Percentiles rank a stretch among this genome's conserved stretches.
Evolutionary conservation across 2,888 invertebrate genomes (phyloP).

Genomic region (Chrysolina oricalcia): DNA sequence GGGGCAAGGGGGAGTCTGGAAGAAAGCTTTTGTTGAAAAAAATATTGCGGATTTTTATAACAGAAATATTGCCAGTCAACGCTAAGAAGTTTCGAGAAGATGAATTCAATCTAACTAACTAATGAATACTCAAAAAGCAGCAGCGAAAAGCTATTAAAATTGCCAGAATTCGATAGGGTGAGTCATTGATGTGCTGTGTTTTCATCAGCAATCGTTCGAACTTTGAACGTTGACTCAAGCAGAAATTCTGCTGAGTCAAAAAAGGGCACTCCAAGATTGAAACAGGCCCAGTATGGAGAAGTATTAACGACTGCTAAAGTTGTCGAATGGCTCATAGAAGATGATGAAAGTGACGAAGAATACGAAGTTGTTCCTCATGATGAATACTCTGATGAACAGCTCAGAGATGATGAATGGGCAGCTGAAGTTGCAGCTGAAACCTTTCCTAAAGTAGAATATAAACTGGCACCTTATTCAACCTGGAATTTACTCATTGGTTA

Average conservation of each 20-base stretch:
- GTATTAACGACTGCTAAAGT: constrained; percentile 8
- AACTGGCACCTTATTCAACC: constrained; percentile 20
- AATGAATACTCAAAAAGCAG: neutral
- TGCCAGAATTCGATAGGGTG: neutral
- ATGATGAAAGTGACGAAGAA: constrained; percentile 8
- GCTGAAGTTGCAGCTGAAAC: constrained; percentile 7
- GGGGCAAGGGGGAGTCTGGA: constrained; percentile 33
- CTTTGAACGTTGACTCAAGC: constrained; percentile 6
- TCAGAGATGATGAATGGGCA: neutral
- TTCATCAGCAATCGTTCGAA: constrained; percentile 13
- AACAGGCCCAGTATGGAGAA: constrained; percentile 7
- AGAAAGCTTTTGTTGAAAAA: constrained; percentile 9
- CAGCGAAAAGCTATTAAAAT: constrained; percentile 10
- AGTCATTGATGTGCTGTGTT: constrained; percentile 20
- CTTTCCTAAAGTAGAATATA: constrained; percentile 23
- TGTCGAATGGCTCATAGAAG: neutral
- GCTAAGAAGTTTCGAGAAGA: constrained; percentile 8
- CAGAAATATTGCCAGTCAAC: constrained; percentile 18
- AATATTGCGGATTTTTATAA: neutral
- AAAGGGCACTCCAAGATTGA: constrained; percentile 9
- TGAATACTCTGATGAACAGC: neutral
- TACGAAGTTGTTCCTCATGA: neutral
- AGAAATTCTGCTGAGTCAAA: constrained; percentile 1
- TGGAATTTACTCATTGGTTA: constrained; percentile 21
- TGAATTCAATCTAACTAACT: constrained; percentile 11